These are phyloP conservation scores for Cossypha polioptera DNA, from an alignment of 2,797 vertebrate species.

Conservation along the genomic window DNA sequence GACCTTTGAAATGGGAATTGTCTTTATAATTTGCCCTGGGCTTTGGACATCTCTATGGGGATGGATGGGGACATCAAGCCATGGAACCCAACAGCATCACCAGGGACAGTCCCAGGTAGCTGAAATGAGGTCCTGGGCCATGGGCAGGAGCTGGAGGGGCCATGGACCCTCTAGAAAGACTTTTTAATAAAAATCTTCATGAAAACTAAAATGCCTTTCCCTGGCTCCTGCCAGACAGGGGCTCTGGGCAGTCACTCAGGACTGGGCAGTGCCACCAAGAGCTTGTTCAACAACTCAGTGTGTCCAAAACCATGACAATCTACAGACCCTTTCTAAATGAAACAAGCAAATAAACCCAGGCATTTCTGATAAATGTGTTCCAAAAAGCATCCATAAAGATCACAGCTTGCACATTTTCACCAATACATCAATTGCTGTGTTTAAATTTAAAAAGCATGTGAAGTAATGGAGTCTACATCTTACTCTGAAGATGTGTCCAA, in stretches of 20 bases:
- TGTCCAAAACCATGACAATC: not conserved
- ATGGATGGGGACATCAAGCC: not conserved
- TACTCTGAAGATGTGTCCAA: conserved; percentile 32
- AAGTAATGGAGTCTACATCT: conserved; percentile 3
- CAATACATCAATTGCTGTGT: not conserved
- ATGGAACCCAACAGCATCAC: not conserved
- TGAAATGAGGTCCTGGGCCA: rapidly evolving
- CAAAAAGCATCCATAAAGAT: conserved; percentile 20
- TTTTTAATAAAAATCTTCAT: not conserved
- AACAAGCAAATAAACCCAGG: not conserved
- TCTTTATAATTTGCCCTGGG: not conserved
- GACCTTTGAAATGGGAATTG: not conserved
- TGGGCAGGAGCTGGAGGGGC: not conserved
- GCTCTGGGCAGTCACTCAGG: not conserved
- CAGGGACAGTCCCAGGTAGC: not conserved
- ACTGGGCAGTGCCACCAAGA: not conserved
- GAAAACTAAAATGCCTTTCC: not conserved
- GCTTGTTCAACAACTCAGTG: not conserved
- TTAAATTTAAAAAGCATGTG: conserved; percentile 11
- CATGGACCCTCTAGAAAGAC: not conserved
- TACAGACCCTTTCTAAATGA: not conserved
- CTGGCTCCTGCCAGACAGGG: not conserved
- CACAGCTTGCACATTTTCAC: not conserved
- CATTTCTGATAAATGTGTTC: not conserved
- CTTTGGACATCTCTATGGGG: not conserved